A percentile compares a stretch with the other conserved stretches of the same genome.
These are phyloP conservation scores for Archips crataeganus DNA, from an alignment of 2,888 invertebrate genomes.

Conservation along the genomic window DNA sequence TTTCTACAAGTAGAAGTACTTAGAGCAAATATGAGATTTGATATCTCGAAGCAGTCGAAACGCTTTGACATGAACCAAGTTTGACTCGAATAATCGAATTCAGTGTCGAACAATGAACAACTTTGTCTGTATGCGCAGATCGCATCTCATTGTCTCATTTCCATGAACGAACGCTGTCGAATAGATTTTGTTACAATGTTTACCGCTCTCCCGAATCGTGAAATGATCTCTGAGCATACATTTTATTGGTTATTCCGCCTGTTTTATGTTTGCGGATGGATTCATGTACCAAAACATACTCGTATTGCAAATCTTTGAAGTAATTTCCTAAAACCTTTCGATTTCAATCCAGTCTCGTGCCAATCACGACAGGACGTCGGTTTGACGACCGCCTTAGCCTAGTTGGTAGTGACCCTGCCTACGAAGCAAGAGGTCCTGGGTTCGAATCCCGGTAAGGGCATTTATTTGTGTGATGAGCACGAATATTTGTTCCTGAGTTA, in stretches of 20 bases:
- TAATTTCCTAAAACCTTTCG: not conserved
- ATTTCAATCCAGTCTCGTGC: not conserved
- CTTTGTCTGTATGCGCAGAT: slow-evolving; percentile 22
- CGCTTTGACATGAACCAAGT: not conserved
- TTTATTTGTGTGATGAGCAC: too few species aligned
- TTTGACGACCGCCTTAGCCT: too few species aligned
- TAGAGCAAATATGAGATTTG: too few species aligned
- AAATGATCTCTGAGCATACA: slow-evolving; percentile 1
- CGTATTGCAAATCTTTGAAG: not conserved
- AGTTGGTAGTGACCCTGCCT: too few species aligned
- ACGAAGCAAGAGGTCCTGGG: too few species aligned
- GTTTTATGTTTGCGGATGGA: not conserved
- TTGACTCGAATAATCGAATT: not conserved
- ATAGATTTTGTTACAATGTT: slow-evolving; percentile 7
- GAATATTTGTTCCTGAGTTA: too few species aligned
- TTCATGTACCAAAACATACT: not conserved
- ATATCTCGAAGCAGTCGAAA: not conserved
- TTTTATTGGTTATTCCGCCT: not conserved
- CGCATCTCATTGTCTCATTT: slow-evolving; percentile 7
- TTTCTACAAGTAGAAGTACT: too few species aligned
- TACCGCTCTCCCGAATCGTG: not conserved
- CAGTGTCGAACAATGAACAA: slow-evolving; percentile 3
- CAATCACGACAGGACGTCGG: too few species aligned
- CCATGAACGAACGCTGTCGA: not conserved
- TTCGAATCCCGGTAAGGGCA: too few species aligned